Conservation (phyloP, 2,888 invertebrate species). For the Beris morrisii region DNA sequence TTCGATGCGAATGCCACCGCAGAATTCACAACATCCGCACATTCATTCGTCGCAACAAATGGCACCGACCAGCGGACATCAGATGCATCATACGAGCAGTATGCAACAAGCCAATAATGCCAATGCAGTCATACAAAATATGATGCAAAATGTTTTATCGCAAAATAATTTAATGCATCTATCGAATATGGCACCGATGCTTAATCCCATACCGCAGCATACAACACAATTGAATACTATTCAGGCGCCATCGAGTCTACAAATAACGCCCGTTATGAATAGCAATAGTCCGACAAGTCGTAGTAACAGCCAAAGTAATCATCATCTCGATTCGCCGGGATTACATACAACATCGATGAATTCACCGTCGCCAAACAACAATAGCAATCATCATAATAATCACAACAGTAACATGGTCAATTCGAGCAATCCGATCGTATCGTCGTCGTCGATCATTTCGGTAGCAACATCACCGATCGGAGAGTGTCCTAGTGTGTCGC, state of each 20-base stretch:
- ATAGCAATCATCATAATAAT: slow-evolving; percentile 23
- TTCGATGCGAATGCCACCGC: slow-evolving; percentile 31
- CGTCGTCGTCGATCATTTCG: slow-evolving; percentile 39
- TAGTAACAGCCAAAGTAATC: slow-evolving; percentile 45
- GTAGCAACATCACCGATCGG: slow-evolving; percentile 38
- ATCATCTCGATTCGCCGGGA: slow-evolving; percentile 40
- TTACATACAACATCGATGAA: slow-evolving; percentile 32
- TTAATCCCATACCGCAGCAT: slow-evolving; percentile 39
- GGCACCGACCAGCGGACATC: slow-evolving; percentile 19
- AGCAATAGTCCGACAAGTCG: slow-evolving; percentile 50
- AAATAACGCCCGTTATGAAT: slow-evolving; percentile 45
- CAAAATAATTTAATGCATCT: slow-evolving; percentile 50
- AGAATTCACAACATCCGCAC: slow-evolving; percentile 45
- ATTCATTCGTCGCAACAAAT: slow-evolving; percentile 15
- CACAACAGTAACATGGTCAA: slow-evolving; percentile 2
- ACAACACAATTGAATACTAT: slow-evolving; percentile 36
- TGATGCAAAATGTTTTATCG: slow-evolving; percentile 50
- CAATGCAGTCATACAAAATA: slow-evolving; percentile 44
- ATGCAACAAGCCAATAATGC: slow-evolving; percentile 35
- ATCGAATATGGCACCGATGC: slow-evolving; percentile 45
- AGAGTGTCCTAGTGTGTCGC: slow-evolving; percentile 38
- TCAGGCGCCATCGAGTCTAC: slow-evolving; percentile 42
- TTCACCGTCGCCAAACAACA: slow-evolving; percentile 29
- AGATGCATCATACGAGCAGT: slow-evolving; percentile 19
- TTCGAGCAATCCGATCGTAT: slow-evolving; percentile 32